Evolutionary conservation across 1,140 invertebrate species (phyloP), one percentile per base, ranked within the genome.

Genomic region (Zaprionus lachaisei): DNA sequence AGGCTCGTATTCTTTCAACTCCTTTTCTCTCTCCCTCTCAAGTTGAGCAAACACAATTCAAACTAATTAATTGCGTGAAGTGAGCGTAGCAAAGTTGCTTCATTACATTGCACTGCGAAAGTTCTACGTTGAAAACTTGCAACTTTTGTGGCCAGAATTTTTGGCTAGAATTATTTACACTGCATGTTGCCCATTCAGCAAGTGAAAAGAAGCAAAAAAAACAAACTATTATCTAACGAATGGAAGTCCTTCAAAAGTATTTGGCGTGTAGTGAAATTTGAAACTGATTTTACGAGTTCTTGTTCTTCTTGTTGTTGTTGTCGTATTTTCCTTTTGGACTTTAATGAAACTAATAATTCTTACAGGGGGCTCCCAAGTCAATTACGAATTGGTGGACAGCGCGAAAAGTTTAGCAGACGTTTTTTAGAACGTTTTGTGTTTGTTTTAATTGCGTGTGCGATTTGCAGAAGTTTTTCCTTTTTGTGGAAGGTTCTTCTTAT

Each of bases 11-110:
- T 26, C 62, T 37, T 55, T 49, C 2, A 41, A 14, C n/a, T 61
- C 47, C 9, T 20, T 37, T 15, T 60, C 2, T 20, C 34, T 24
- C 20, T 37, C 9, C 41, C 2, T 20, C 34, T 24, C 20, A 22
- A 31, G 9, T n/a, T 58, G 31, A n/a, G 15, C 47, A 28, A 28
- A 72, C 56, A 72, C 34, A 68, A 54, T 60, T 24, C 37, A 44
- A 57, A 56, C 17, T 58, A 63, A 58, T 72, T 68, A 66, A 67
- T 70, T 72, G 11, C 11, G 20, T 20, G 31, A 57, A 54, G n/a
- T 56, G 6, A n/a, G 31, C 11, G 31, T 34, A 9, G 9, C 57
- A 63, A 63, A 51, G 9, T 62, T 47, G 51, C 54, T 61, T 62
- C 66, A 63, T 37, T 49, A 38, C 70, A 70, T 38, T 38, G 20